phyloP scores from a whole-genome alignment of 2,113 vertebrate species.

The Colistium nudipinnis region DNA sequence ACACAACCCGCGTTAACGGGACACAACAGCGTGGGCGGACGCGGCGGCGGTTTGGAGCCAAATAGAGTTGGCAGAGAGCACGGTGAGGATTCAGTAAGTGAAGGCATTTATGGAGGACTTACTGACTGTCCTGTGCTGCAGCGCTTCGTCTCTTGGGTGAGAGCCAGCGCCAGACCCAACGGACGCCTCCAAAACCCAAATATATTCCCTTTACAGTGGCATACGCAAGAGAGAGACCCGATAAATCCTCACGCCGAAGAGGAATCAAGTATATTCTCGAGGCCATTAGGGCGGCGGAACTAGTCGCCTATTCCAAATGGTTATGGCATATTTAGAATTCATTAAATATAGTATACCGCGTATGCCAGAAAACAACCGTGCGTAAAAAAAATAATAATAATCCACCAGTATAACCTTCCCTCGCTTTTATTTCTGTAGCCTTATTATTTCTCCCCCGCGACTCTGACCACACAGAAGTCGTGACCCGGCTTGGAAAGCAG shows the following conservation, averaged over 20 bases:
- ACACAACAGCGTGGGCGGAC: neutral
- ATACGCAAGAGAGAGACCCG: neutral
- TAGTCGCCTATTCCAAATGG: too few species aligned
- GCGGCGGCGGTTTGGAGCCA: neutral
- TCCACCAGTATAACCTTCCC: neutral
- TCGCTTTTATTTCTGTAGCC: neutral
- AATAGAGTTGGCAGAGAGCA: too few species aligned
- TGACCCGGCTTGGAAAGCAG: neutral
- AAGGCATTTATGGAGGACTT: slow-evolving; percentile 12
- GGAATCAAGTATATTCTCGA: neutral
- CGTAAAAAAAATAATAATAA: neutral
- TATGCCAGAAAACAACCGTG: too few species aligned
- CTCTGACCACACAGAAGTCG: slow-evolving; percentile 31
- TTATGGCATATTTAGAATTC: too few species aligned
- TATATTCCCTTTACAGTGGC: neutral
- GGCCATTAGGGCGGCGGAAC: too few species aligned
- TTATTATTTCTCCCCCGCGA: slow-evolving; percentile 9
- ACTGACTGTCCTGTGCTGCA: neutral
- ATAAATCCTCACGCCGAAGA: neutral
- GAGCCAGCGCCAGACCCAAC: neutral
- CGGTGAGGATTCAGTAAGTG: neutral
- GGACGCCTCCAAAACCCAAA: neutral
- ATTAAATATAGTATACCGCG: too few species aligned
- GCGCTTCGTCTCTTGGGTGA: neutral
- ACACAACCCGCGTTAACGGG: slow-evolving; percentile 17